Evolutionary conservation across 23 tunicate genomes (phyloP).

Genomic region (Trididemnum miniatum): DNA sequence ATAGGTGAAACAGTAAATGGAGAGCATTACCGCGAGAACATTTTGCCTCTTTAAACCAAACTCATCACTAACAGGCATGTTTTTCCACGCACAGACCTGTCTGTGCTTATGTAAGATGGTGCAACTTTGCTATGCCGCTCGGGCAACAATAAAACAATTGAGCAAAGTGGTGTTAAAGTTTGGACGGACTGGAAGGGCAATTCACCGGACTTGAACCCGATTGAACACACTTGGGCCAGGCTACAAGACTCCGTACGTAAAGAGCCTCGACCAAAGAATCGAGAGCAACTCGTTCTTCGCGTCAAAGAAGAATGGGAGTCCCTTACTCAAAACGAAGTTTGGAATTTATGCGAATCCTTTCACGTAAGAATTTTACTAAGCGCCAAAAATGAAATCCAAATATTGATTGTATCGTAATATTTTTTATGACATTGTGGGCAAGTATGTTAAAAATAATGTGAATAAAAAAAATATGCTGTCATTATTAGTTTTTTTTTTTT

Average conservation of each 20-base stretch:
- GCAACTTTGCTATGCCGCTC: too few relatives aligned
- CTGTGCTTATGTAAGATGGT: background rate
- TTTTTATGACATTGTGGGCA: background rate
- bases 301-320: conserved; percentile 1
- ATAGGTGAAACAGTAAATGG: background rate
- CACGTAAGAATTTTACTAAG: background rate
- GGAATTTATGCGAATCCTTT: conserved; percentile 5
- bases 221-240: background rate
- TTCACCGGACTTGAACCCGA: background rate
- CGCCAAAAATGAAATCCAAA: background rate
- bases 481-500: background rate
- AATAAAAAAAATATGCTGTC: background rate
- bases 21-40: background rate
- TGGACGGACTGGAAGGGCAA: conserved; percentile 3
- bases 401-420: background rate
- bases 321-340: background rate
- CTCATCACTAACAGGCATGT: background rate
- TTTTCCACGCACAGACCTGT: background rate
- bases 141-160: too few relatives aligned
- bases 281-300: conserved; percentile 5
- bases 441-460: background rate
- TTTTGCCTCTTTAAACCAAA: background rate
- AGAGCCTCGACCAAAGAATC: conserved; percentile 6
- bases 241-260: conserved; percentile 3
- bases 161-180: background rate